phyloP scores from a whole-genome alignment of 2,888 invertebrate genomes.

The Melinaea menophilus region DNA sequence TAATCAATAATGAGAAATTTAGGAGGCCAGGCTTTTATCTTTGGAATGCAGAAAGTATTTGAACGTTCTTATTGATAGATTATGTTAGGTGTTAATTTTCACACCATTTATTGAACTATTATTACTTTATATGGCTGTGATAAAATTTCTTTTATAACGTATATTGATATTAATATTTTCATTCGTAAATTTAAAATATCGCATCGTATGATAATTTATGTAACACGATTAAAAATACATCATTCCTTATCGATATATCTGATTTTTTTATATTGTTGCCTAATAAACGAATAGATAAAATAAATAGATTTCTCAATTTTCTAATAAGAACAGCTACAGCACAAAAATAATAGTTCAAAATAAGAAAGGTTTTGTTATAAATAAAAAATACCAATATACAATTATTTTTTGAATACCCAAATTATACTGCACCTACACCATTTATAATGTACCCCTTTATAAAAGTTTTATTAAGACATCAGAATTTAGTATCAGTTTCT shows the following conservation, averaged over 20 bases:
- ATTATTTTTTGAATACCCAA: neutral
- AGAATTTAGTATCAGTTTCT: conserved; percentile 13
- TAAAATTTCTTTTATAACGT: conserved; percentile 15
- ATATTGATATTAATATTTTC: neutral
- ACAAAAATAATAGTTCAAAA: too few relatives aligned
- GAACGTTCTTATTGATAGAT: conserved; percentile 10
- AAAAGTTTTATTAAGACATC: conserved; percentile 17
- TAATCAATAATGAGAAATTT: conserved; percentile 39
- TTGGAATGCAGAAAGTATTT: conserved; percentile 25
- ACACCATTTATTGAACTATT: conserved; percentile 15
- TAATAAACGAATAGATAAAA: too few relatives aligned
- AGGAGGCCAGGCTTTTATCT: conserved; percentile 34
- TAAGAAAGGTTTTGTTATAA: too few relatives aligned
- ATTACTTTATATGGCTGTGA: conserved; percentile 9
- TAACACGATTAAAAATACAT: too few relatives aligned
- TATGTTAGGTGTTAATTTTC: conserved; percentile 22
- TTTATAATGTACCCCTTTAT: conserved; percentile 10
- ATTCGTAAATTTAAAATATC: neutral
- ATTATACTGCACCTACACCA: conserved; percentile 1
- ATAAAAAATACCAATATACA: too few relatives aligned
- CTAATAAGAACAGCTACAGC: too few relatives aligned
- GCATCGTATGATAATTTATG: too few relatives aligned
- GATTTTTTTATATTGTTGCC: too few relatives aligned
- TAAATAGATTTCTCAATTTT: too few relatives aligned
- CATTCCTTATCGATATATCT: too few relatives aligned